These are phyloP conservation scores for Thereva unica DNA, from an alignment of 2,888 invertebrate genomes.

Conservation along the genomic window DNA sequence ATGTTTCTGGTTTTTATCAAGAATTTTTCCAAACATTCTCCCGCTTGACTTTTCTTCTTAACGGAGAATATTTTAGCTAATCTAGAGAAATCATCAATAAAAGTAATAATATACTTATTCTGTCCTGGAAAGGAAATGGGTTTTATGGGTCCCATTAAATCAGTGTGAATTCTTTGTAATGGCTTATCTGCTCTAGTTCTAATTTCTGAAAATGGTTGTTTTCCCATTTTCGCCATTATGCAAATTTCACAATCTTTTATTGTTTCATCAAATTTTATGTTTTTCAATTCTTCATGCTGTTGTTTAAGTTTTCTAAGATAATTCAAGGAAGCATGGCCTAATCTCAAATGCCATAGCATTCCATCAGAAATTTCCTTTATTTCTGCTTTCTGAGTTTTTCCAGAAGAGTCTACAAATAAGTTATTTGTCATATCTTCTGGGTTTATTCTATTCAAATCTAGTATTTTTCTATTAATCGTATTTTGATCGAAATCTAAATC, in stretches of 20 bases:
- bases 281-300: too few species aligned
- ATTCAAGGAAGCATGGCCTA: too few species aligned
- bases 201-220: neutral
- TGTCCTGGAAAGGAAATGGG: neutral
- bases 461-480: too few species aligned
- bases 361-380: too few species aligned
- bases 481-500: too few species aligned
- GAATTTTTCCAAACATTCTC: neutral
- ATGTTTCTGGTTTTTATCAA: neutral
- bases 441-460: too few species aligned
- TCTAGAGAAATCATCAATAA: constrained; percentile 5
- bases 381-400: too few species aligned
- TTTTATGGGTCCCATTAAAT: neutral
- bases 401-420: too few species aligned
- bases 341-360: too few species aligned
- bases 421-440: too few species aligned
- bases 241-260: constrained; percentile 4
- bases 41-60: neutral
- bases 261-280: neutral
- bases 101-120: neutral
- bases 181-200: constrained; percentile 1
- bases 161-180: neutral
- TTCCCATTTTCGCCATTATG: neutral
- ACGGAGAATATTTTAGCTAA: neutral
- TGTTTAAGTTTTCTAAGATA: too few species aligned